Evolutionary conservation across 2,888 invertebrate genomes (phyloP).

Genomic region (Eubasilissa splendida): DNA sequence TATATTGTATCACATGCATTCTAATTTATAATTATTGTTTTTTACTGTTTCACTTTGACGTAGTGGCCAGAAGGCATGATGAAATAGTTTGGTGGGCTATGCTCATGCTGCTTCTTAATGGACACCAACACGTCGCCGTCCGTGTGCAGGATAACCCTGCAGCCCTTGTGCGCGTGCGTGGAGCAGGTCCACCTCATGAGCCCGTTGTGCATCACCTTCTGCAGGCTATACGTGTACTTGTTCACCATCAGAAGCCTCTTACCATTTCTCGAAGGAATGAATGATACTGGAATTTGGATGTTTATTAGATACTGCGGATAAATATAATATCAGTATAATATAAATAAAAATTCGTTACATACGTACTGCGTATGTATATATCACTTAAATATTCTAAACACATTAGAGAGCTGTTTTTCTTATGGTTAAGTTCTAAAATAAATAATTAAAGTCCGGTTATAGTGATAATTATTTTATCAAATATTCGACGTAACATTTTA

Average conservation of each 20-base stretch:
- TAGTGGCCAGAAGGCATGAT: slow-evolving; percentile 11
- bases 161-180: slow-evolving; percentile 31
- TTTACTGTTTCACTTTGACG: background rate
- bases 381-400: no score
- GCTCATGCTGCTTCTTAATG: slow-evolving; percentile 23
- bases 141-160: slow-evolving; percentile 2
- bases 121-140: background rate
- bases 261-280: slow-evolving; percentile 18
- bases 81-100: slow-evolving; percentile 26
- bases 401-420: no score
- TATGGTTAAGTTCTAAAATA: no score
- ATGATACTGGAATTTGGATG: background rate
- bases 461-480: no score
- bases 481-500: no score
- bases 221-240: slow-evolving; percentile 25
- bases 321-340: background rate
- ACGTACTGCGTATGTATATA: no score
- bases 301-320: background rate
- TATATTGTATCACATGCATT: no score
- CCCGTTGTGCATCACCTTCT: background rate
- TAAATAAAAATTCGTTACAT: no score
- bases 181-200: slow-evolving; percentile 35
- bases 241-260: slow-evolving; percentile 12
- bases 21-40: no score
- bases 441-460: no score